These are phyloP conservation scores for Halictus rubicundus DNA, from an alignment of 1,140 invertebrate genomes.

Conservation along the genomic window DNA sequence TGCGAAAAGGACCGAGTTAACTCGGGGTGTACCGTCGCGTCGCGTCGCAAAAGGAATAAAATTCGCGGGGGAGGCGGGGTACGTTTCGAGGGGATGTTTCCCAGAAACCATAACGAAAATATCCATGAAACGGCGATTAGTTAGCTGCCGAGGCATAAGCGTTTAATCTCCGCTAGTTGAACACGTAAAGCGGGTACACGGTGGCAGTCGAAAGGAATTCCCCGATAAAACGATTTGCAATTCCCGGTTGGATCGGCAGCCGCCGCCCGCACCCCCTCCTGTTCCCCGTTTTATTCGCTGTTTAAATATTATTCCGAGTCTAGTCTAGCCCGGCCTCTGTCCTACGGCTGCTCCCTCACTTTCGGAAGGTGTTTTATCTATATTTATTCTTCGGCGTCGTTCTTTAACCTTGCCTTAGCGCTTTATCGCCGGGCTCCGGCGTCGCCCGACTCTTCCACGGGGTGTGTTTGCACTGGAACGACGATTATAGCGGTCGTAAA, in stretches of 20 bases:
- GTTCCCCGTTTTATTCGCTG: constrained; percentile 27
- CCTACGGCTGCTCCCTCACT: background rate
- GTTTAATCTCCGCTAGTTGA: constrained; percentile 23
- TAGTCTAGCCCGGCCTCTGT: background rate
- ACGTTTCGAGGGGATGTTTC: background rate
- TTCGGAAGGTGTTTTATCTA: constrained; percentile 27
- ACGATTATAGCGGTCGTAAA: constrained; percentile 26
- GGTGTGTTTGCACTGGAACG: constrained; percentile 23
- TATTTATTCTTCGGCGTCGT: constrained; percentile 27
- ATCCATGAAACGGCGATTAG: constrained; percentile 20
- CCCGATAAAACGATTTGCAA: constrained; percentile 54
- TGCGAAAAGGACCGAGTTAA: too few relatives aligned
- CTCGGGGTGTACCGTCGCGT: too few relatives aligned
- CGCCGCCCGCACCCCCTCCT: background rate
- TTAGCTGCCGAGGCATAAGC: background rate
- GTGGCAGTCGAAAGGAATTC: background rate
- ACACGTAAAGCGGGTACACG: background rate
- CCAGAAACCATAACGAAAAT: background rate
- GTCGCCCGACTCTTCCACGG: background rate
- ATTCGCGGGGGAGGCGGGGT: too few relatives aligned
- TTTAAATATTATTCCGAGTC: constrained; percentile 43
- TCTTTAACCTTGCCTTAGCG: constrained; percentile 26
- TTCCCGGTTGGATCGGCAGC: constrained; percentile 43
- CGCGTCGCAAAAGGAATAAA: too few relatives aligned
- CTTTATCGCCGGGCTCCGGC: constrained; percentile 2